Evolutionary conservation across 2,113 vertebrate genomes (phyloP), one percentile per base, ranked within the genome.

Genomic region (Sinocyclocheilus rhinocerous): DNA sequence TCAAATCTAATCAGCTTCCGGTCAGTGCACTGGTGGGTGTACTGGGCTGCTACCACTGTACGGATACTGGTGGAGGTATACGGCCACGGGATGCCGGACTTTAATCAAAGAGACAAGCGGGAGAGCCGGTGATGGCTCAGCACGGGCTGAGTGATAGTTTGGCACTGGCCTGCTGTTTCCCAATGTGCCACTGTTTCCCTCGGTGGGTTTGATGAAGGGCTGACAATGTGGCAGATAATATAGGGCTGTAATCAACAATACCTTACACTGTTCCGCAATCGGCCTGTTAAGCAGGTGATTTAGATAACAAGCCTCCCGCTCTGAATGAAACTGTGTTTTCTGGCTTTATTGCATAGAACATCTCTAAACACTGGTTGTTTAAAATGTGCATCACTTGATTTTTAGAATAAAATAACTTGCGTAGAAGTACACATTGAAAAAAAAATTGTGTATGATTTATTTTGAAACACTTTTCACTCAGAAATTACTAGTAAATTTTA

Each of bases 151-250:
- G 18, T 4, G 80, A 69, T 26, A 82, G 80, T 52, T 82, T 82
- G 61, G 42, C 80, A 81, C 59, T 26, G 59, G 79, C 13, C 59
- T 13, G 6, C 79, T 67, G 63, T 33, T 69, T 82, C 63, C 42
- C 42, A 33, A 65, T 73, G 82, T 61, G 70, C 59, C 36, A 20
- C 76, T 22, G 36, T 76, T 70, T 65, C 65, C 10, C 22, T 65
- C 52, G 13, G 65, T 11, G 39, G 82, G 82, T 80, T 61, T 80
- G 69, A 85, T 69, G 9, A 24, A 84, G 18, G 16, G 29, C 67
- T 63, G 57, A 69, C 57, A 82, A 61, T 67, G 84, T 76, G 82
- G 85, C 81, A 89, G 84, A 84, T 65, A 85, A 84, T 79, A 89
- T 48, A 52, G 52, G 20, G 52, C 76, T 65, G 67, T 24, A 81